A percentile compares a stretch with the other conserved stretches of the same genome.
phyloP scores from a whole-genome alignment of 2,888 invertebrate species.

The Parnassius glacialis region DNA sequence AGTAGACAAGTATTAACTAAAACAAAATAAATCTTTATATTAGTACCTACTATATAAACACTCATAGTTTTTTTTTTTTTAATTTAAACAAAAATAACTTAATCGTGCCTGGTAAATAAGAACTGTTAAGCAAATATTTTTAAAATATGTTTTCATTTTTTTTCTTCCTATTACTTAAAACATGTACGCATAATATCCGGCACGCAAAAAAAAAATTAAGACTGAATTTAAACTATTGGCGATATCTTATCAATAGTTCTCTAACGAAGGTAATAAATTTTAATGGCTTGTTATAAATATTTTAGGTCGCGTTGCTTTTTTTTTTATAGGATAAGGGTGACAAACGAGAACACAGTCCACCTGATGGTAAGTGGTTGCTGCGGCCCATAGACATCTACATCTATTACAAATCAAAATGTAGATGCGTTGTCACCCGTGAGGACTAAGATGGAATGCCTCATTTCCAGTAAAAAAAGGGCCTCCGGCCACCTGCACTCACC shows the following conservation, averaged over 20 bases:
- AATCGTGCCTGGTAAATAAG: constrained; percentile 10
- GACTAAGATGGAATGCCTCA: too few species aligned
- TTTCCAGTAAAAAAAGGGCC: too few species aligned
- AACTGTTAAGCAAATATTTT: constrained; percentile 13
- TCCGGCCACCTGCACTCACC: too few species aligned
- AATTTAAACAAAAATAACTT: not conserved
- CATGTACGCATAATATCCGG: not conserved
- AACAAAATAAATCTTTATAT: constrained; percentile 4
- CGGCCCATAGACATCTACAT: too few species aligned
- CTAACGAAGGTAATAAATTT: constrained; percentile 12
- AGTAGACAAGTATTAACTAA: constrained; percentile 21
- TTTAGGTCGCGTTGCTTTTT: not conserved
- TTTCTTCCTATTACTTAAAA: not conserved
- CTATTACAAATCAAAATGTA: too few species aligned
- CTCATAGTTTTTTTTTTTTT: not conserved
- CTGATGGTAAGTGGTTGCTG: too few species aligned
- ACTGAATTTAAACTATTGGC: constrained; percentile 7
- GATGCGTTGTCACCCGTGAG: too few species aligned
- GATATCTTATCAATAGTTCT: constrained; percentile 2
- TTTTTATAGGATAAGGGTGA: too few species aligned
- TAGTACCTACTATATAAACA: not conserved
- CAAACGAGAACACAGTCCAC: too few species aligned
- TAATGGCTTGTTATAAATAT: constrained; percentile 2
- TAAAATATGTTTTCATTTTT: constrained; percentile 20
- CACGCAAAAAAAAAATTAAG: constrained; percentile 2